A percentile compares a stretch with the other conserved stretches of the same genome.
These are phyloP conservation scores for Cataglyphis rosenhaueri DNA, from an alignment of 2,888 invertebrate species.

Conservation along the genomic window DNA sequence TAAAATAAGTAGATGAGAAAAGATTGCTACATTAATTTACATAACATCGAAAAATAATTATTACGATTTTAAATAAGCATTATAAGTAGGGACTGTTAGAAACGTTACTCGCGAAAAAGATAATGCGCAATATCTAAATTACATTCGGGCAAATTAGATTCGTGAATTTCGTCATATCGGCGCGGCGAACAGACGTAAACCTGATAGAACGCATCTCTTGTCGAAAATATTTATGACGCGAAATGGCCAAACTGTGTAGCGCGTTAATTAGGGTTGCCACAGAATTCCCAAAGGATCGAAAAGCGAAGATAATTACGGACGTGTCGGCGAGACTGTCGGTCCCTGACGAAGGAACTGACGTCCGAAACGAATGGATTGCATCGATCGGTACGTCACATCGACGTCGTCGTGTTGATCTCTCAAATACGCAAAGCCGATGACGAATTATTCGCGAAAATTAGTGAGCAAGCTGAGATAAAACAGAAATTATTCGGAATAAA, in stretches of 20 bases:
- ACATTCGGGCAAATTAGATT: constrained; percentile 38
- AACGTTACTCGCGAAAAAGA: neutral
- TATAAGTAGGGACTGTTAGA: neutral
- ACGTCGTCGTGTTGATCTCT: constrained; percentile 28
- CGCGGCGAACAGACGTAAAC: constrained; percentile 22
- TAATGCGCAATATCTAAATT: constrained; percentile 28
- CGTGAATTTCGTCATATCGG: constrained; percentile 42
- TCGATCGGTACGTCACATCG: constrained; percentile 57
- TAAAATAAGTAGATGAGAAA: neutral
- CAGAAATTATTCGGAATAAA: neutral
- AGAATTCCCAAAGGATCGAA: constrained; percentile 68
- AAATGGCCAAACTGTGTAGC: constrained; percentile 72
- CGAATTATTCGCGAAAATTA: constrained; percentile 46
- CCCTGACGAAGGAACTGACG: constrained; percentile 73
- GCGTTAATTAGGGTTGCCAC: constrained; percentile 72
- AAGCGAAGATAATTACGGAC: constrained; percentile 73
- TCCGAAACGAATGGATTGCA: constrained; percentile 72
- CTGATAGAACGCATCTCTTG: constrained; percentile 47
- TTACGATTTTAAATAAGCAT: neutral
- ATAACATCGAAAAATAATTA: neutral
- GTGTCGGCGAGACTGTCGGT: constrained; percentile 74
- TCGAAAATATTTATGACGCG: constrained; percentile 68
- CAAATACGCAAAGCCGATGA: constrained; percentile 41
- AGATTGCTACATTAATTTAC: neutral
- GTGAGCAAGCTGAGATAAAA: neutral